Evolutionary conservation across 2,888 invertebrate genomes (phyloP).

Genomic region (Podabrus alpinus): DNA sequence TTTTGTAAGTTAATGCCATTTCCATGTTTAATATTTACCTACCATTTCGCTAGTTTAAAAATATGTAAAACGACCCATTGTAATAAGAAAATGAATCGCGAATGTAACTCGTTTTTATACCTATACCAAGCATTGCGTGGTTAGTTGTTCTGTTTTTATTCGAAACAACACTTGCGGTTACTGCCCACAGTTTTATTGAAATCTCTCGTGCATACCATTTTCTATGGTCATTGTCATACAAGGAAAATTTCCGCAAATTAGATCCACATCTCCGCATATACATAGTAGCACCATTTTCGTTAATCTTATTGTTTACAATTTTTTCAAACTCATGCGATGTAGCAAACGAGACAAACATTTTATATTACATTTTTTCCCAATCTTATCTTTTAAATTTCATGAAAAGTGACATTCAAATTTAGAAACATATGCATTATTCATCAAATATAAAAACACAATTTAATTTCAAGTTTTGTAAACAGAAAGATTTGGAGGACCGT

Average conservation of each 20-base stretch:
- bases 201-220: constrained; percentile 10
- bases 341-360: neutral
- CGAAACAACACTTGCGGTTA: neutral
- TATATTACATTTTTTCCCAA: neutral
- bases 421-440: neutral
- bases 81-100: constrained; percentile 9
- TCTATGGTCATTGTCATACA: constrained; percentile 9
- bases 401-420: neutral
- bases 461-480: neutral
- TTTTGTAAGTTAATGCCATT: constrained; percentile 13
- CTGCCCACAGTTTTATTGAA: constrained; percentile 23
- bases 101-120: neutral
- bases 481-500: neutral
- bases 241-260: constrained; percentile 17
- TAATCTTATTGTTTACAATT: neutral
- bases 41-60: constrained; percentile 7
- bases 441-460: neutral
- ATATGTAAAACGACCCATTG: constrained; percentile 13
- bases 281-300: neutral
- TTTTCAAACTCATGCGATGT: neutral
- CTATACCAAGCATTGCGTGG: neutral
- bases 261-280: neutral
- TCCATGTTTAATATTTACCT: constrained; percentile 5
- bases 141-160: neutral
- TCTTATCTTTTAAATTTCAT: neutral